Base-by-base conservation (phyloP, 1,140 invertebrate species). In the Drosophila ironensis region DNA sequence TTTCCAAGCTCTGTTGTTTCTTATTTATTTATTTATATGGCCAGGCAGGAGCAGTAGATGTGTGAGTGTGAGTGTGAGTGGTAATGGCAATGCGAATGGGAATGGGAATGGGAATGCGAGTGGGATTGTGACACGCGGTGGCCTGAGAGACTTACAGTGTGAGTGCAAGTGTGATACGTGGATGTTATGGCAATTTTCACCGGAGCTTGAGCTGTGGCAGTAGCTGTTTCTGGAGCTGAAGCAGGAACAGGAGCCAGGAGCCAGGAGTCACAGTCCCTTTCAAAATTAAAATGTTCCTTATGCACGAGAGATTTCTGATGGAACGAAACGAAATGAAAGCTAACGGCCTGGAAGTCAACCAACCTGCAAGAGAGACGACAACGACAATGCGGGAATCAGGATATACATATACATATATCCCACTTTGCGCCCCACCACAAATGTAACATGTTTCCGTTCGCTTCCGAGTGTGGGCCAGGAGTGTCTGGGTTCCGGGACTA, bases 231-330 rank as follows among this genome's bases (percentile, higher is more conserved):
- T n/a, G n/a, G n/a, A n/a, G n/a, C n/a, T n/a, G n/a, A n/a, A n/a
- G n/a, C n/a, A n/a, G n/a, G n/a, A n/a, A n/a, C n/a, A n/a, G 8
- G 1, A 28, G 6, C 6, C 24, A 4, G n/a, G 17, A 48, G 46
- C 8, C 16, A 14, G 11, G 27, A 53, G 28, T 35, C 46, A 27
- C 41, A 30, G 59, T 53, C 41, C 57, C 76, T 71, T 81, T 75
- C 77, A 70, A 69, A 84, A 82, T 82, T 84, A 77, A 82, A 81
- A 81, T 81, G 77, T 82, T 82, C 73, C 77, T 72, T 76, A 76
- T 81, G 77, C 77, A 81, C 77, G 77, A 81, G 77, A 81, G 77
- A 82, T 72, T 82, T 72, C 77, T 81, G 77, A 81, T 82, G 78
- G 72, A 66, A 69, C 56, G 57, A 77, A 70, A 64, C 68, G 61